Base-by-base conservation (phyloP, 2,888 invertebrate species). In the Caenorhabditis sulstoni region DNA sequence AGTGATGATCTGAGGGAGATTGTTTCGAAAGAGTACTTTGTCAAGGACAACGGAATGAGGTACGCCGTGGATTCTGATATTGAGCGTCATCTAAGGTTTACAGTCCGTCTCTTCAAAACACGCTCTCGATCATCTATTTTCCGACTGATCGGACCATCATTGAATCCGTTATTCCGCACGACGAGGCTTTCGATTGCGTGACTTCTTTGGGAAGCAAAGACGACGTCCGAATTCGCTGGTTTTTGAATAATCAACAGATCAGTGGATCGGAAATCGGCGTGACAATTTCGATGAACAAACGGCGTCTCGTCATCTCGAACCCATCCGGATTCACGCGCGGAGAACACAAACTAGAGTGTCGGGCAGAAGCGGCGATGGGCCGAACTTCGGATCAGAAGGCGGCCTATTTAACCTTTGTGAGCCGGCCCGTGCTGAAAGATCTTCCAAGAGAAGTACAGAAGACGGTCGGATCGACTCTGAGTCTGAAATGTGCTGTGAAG, bases 341-440 rank as follows among this genome's bases (percentile, higher is more conserved):
- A 53, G 78, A 81, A 20, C 81, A 83, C 45, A 74, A 67, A 29
- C 35, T 85, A 14, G 81, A 84, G 20, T 85, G 85, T 58, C 79
- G 80, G 20, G 83, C 74, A 0, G 80, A 82, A n/a, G 82, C 83
- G 9, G 81, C 80, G 20, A 81, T 80, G 57, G 85, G 85, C 35
- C 55, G 83, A 53, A 47, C 76, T 11, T 73, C 78, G 12, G 83
- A 84, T 50, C 76, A 81, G n/a, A 81, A 81, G 37, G 9, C 71
- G n/a, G 47, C 62, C 12, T 73, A 67, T 65, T 7, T 84, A 11
- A 82, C 70, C 45, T 75, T 84, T 41, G 70, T 84, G 39, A 65
- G 79, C 73, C 59, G 67, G 3, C 80, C 80, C n/a, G 41, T 67
- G 2, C 58, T 80, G 22, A 68, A 68, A 41, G 67, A 76, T 14